Evolutionary conservation across 2,888 invertebrate species (phyloP), one percentile per base, ranked within the genome.

Genomic region (Nomada ferruginata): DNA sequence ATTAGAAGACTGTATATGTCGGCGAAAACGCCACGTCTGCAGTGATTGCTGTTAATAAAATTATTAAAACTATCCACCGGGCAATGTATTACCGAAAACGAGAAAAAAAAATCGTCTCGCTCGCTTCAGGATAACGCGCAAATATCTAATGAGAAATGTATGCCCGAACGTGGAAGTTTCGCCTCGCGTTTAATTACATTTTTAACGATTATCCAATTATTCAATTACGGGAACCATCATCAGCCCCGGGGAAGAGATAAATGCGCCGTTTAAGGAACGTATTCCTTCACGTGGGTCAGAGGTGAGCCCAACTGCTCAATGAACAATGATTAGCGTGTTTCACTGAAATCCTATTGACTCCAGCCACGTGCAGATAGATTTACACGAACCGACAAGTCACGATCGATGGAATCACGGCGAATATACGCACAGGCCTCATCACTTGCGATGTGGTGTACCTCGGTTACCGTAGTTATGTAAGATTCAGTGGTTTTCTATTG

Each of bases 311-410:
- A 66, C 74, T 74, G 23, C 81, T 86, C 73, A 86, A 79, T 87
- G 83, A 72, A 87, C 80, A 83, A 79, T 80, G 83, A 87, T 86
- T 83, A 78, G 76, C 59, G 78, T 78, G 83, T 83, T 87, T 78
- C 73, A 55, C 47, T 76, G 76, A 83, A 77, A 66, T 85, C 70
- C 69, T 79, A 82, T 87, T 84, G 81, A 85, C 76, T 59, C 87
- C 70, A 76, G 72, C 64, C 80, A 85, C 86, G 86, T 72, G 88
- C 75, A 53, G 65, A 73, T 63, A 53, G 64, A 74, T 74, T 79
- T 44, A 76, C 64, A 26, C 47, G 72, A 78, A 68, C 69, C 68
- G 74, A 57, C 80, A 69, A 80, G 80, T 88, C 88, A 76, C 82
- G 76, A 77, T 55, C 61, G 64, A 50, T 53, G 65, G 82, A 85